Evolutionary conservation across 2,888 invertebrate species (phyloP), one percentile per base, ranked within the genome.

Genomic region (Beris chalybata): DNA sequence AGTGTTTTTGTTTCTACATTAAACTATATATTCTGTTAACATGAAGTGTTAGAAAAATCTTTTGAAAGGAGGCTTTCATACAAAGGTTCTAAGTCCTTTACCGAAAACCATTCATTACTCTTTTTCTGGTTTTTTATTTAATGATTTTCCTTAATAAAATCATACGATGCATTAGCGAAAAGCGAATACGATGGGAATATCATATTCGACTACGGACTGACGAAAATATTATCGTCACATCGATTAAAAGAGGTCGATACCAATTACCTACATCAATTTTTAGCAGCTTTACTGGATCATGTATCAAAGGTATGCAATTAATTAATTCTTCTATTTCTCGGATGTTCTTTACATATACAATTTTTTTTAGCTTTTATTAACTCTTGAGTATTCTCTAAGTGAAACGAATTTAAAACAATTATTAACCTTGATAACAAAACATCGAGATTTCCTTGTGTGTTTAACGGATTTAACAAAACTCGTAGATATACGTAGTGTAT

Each of bases 151-250:
- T 22, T 4, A 53, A 53, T n/a, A 29, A 12, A 38, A 45, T 44
- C 15, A 45, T 45, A 58, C 58, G 47, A 58, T 15, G 56, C 43
- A n/a, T 38, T 56, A 56, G 11, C 15, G n/a, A 13, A 13, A 15
- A 56, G 43, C 32, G 32, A 56, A 13, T 43, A 43, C 13, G 56
- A 56, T 15, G 44, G 38, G 15, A 5, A n/a, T n/a, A 11, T 9
- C 15, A 43, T 56, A 38, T 13, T 56, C 4, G 13, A 43, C 7
- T 56, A 31, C 7, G 32, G 31, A 12, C 38, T 56, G 11, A 44
- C 12, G 15, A 56, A 11, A 12, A 56, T 56, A n/a, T 56, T n/a
- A 12, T n/a, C 38, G 4, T 7, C 11, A 13, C 7, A 13, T 15
- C 12, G 56, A 43, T 13, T 56, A n/a, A 32, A 15, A 7, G 56